Conservation (phyloP, 2,888 invertebrate species). For the Sarcophaga rosellei region DNA sequence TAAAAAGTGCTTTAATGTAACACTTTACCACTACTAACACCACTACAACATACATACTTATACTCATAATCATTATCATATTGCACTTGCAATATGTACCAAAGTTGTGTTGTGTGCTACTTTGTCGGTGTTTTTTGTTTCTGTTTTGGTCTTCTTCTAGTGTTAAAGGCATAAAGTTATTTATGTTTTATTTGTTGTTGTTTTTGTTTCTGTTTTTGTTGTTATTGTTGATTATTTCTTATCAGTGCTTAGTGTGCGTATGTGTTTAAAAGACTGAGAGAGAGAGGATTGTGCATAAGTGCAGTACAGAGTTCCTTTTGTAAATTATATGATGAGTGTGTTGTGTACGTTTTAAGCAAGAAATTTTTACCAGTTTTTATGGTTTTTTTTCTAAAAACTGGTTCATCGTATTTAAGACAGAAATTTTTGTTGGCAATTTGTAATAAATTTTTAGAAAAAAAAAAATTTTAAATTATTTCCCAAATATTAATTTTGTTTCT, state of each 20-base stretch:
- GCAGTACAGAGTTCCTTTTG: not conserved
- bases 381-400: not conserved
- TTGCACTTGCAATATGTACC: too few species aligned
- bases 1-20: slow-evolving; percentile 29
- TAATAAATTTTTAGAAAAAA: not conserved
- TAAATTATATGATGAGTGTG: too few species aligned
- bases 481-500: not conserved
- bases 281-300: not conserved
- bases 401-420: not conserved
- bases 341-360: not conserved
- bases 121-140: not conserved
- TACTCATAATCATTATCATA: too few species aligned
- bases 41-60: too few species aligned
- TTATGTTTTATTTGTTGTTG: slow-evolving; percentile 5
- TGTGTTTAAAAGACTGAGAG: not conserved
- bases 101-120: not conserved
- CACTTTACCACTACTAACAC: slow-evolving; percentile 11
- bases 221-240: slow-evolving; percentile 21
- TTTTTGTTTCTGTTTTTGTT: slow-evolving; percentile 1
- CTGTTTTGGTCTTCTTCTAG: not conserved
- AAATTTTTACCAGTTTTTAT: too few species aligned
- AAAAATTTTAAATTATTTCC: not conserved
- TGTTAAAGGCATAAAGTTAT: slow-evolving; percentile 32
- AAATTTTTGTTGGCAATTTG: not conserved
- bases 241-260: not conserved